Conservation (phyloP, 1,140 invertebrate genomes). For the Hycleus phaleratus region DNA sequence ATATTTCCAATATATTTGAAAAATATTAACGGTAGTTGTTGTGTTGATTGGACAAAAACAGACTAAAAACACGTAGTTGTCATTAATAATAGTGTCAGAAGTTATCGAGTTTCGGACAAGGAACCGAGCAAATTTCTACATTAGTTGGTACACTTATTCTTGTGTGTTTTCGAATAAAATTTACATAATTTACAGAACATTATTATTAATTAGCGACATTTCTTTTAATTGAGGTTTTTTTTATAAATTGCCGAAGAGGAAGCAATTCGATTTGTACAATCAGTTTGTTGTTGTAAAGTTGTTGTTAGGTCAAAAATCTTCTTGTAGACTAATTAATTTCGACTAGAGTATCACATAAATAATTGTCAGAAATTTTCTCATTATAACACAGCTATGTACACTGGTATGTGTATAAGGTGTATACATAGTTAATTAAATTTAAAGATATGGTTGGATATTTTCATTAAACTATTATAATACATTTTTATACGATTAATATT, state of each 20-base stretch:
- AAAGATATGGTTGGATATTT: constrained; percentile 7
- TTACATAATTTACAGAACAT: no score
- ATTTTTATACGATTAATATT: constrained; percentile 7
- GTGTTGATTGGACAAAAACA: constrained; percentile 3
- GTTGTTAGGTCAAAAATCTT: no score
- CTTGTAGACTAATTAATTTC: constrained; percentile 12
- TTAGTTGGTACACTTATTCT: no score
- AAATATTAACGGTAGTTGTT: no score
- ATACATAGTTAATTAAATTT: constrained; percentile 9
- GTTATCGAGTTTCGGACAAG: not conserved
- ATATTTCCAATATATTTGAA: not conserved
- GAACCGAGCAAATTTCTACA: not conserved
- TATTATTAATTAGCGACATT: no score
- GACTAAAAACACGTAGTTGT: not conserved
- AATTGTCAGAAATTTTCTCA: constrained; percentile 11
- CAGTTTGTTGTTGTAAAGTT: no score
- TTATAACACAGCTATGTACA: not conserved
- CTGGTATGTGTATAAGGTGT: no score
- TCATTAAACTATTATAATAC: constrained; percentile 8
- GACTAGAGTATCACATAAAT: constrained; percentile 7
- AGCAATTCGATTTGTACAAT: no score
- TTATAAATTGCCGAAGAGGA: no score
- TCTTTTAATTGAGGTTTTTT: no score
- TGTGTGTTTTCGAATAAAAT: no score
- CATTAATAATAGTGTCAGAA: constrained; percentile 7